Conservation (phyloP, 2,888 invertebrate genomes). For the Microctonus brassicae region DNA sequence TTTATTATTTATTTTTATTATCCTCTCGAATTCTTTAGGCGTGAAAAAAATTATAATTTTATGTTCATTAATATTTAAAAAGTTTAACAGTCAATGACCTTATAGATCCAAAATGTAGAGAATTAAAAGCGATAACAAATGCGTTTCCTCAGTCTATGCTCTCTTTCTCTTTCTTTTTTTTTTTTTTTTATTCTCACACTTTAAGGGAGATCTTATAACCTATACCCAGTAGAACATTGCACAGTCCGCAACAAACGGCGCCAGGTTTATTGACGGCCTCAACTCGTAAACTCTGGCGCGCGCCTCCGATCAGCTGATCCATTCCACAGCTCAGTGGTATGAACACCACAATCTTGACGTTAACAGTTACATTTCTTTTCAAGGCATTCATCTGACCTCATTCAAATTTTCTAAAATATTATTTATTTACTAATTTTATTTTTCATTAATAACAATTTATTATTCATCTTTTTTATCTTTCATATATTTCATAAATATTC, state of each 20-base stretch:
- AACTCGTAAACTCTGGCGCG: conserved; percentile 69
- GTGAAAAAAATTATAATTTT: neutral
- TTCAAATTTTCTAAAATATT: neutral
- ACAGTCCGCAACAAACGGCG: conserved; percentile 59
- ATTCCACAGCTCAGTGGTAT: conserved; percentile 65
- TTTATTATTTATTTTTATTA: neutral
- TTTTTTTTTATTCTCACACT: neutral
- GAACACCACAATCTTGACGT: conserved; percentile 43
- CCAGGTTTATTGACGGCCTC: conserved; percentile 69
- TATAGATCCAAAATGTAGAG: too few species aligned
- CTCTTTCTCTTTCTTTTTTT: neutral
- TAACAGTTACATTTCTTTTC: conserved; percentile 39
- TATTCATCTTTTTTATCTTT: neutral
- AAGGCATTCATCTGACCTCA: neutral
- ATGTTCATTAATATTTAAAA: neutral
- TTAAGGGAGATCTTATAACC: conserved; percentile 45
- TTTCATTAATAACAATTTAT: neutral
- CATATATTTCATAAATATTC: neutral
- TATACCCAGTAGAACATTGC: conserved; percentile 61
- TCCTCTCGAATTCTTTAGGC: neutral
- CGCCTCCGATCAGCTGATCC: conserved; percentile 70
- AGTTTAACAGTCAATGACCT: conserved; percentile 5
- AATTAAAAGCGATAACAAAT: too few species aligned
- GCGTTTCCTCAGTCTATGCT: too few species aligned
- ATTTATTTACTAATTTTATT: neutral